Base-by-base conservation (phyloP, 1,140 invertebrate genomes). In the Glossosoma conforme region DNA sequence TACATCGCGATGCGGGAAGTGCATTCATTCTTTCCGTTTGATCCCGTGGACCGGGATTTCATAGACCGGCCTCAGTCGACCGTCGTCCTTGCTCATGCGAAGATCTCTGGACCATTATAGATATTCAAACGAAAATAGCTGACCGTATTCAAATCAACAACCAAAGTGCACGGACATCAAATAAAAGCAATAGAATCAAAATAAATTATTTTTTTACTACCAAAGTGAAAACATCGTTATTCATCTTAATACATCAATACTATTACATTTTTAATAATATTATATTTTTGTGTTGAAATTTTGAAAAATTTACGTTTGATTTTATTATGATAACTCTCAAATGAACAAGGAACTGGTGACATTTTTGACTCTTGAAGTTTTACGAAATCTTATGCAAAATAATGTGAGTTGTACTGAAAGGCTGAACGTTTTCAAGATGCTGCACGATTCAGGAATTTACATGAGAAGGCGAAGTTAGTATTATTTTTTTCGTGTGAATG, bases 371-470 rank as follows among this genome's bases (percentile, higher is more conserved):
- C 21, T 58, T 22, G 42, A 54, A 17, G 15, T 51, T 19, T 43
- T 58, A 38, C 38, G 44, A 21, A 52, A 54, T 43, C 30, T 58
- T 25, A 43, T 51, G n/a, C 46, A 54, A 32, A 52, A 45, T 36
- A 52, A 54, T 52, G 52, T 51, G 37, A 52, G 25, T 14, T n/a
- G 35, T 18, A 43, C 49, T 17, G 30, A 57, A 32, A 53, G 44
- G 18, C 17, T 33, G 1, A 24, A 36, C 14, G 14, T 52, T n/a
- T 14, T 49, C 28, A 58, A 58, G 28, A 58, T 54, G 52, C 28
- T 58, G 25, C 37, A 58, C 44, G 56, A 54, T 41, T 54, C 56
- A 22, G 56, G 56, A 13, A 52, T 58, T 4, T 58, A 36, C 33
- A 44, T 51, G 52, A 54, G 52, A 17, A 43, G 52, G 40, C 54